These are phyloP conservation scores for Enteromius unitaeniatus DNA, from an alignment of 2,797 vertebrate species.

Conservation along the genomic window DNA sequence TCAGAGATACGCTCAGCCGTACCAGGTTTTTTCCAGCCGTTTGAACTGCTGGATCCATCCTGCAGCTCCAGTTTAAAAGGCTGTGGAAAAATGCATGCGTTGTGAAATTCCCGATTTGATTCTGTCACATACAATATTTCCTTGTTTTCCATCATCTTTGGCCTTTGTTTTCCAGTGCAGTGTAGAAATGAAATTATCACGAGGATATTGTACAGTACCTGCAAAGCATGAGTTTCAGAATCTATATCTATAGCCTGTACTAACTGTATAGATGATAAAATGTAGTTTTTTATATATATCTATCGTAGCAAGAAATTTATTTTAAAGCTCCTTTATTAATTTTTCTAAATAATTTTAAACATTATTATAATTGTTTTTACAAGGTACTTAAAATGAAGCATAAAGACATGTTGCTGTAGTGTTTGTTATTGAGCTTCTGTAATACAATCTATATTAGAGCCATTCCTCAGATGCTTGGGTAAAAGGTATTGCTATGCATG, in stretches of 20 bases:
- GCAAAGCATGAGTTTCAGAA: background rate
- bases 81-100: background rate
- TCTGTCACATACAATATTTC: background rate
- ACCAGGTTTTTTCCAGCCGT: constrained; percentile 16
- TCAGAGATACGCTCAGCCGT: constrained; percentile 29
- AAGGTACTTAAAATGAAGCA: background rate
- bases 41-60: constrained; percentile 37
- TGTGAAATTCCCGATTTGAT: constrained; percentile 28
- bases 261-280: background rate
- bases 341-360: background rate
- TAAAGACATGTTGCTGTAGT: background rate
- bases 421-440: background rate
- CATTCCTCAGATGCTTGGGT: background rate
- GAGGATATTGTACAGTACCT: background rate
- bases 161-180: background rate
- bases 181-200: background rate
- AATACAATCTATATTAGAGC: background rate
- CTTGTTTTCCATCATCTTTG: background rate
- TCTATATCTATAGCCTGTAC: background rate
- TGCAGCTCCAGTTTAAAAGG: constrained; percentile 6
- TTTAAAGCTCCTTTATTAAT: no score
- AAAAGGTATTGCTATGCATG: background rate
- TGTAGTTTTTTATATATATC: no score
- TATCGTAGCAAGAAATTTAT: no score
- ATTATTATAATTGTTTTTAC: no score